phyloP scores from a whole-genome alignment of 2,113 vertebrate species.

The Malaclemys terrapin region DNA sequence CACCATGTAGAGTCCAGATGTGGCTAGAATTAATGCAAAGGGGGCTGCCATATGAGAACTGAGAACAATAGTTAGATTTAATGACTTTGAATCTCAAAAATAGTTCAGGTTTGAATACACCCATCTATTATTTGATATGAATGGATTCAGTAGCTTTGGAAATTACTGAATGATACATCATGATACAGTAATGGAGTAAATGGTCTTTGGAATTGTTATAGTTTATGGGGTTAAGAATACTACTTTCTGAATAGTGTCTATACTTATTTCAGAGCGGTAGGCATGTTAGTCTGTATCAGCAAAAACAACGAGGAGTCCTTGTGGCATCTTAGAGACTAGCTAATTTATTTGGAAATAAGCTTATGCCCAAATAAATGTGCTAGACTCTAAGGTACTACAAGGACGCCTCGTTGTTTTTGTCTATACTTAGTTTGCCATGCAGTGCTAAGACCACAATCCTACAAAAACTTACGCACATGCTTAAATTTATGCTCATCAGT shows the following conservation, averaged over 20 bases:
- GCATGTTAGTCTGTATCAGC: too few species aligned
- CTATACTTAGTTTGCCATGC: neutral
- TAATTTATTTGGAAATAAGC: too few species aligned
- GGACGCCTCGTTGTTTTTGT: too few species aligned
- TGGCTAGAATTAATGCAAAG: neutral
- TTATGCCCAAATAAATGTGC: too few species aligned
- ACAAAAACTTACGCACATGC: neutral
- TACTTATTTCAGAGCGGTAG: neutral
- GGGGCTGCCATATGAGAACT: neutral
- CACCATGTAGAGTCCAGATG: neutral
- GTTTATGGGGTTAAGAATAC: neutral
- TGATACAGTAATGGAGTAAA: neutral
- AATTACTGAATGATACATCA: neutral
- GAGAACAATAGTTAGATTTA: neutral
- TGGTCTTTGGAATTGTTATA: neutral
- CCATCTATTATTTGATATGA: neutral
- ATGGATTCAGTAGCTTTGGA: neutral
- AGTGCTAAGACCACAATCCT: neutral
- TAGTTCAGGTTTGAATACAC: accelerated
- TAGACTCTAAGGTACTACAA: too few species aligned
- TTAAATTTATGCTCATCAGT: neutral
- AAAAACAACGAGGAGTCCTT: too few species aligned
- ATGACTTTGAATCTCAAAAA: neutral
- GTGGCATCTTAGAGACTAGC: too few species aligned
- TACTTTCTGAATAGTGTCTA: neutral